A percentile compares a stretch with the other conserved stretches of the same genome.
phyloP scores from a whole-genome alignment of 2,888 invertebrate species.

The Lacanobia wlatinum region DNA sequence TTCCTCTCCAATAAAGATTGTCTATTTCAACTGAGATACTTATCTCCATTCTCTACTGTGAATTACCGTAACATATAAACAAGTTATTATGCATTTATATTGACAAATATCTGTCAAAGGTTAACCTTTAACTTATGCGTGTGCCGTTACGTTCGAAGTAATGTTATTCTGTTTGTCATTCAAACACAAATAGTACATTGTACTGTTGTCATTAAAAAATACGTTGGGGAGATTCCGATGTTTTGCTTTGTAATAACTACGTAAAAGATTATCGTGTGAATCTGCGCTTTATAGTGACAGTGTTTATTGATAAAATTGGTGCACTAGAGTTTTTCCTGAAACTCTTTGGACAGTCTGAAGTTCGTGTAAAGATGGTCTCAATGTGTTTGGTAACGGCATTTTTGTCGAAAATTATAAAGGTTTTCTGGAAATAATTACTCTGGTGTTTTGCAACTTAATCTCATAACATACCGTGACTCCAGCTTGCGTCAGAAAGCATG shows the following conservation, averaged over 20 bases:
- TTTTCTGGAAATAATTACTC: background rate
- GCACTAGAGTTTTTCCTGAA: background rate
- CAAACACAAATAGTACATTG: constrained; percentile 1
- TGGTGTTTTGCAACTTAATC: background rate
- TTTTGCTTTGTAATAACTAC: background rate
- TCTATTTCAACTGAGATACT: background rate
- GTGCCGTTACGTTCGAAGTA: constrained; percentile 1
- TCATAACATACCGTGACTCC: no score
- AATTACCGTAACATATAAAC: constrained; percentile 11
- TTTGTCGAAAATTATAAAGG: background rate
- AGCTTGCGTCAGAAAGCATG: no score
- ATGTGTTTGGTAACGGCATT: background rate
- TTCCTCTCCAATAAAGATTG: background rate
- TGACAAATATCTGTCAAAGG: constrained; percentile 14
- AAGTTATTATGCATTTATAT: constrained; percentile 25
- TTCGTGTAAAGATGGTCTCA: no score
- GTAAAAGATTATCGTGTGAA: background rate
- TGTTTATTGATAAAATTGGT: background rate
- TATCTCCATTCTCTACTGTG: constrained; percentile 21
- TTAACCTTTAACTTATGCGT: background rate
- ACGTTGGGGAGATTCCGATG: constrained; percentile 2
- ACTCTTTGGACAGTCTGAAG: background rate
- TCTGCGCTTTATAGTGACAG: background rate
- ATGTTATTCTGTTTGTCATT: constrained; percentile 1
- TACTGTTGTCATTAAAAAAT: background rate